Evolutionary conservation across 2,797 vertebrate species (phyloP), one percentile per base, ranked within the genome.

Genomic region (Labeo calbasu): DNA sequence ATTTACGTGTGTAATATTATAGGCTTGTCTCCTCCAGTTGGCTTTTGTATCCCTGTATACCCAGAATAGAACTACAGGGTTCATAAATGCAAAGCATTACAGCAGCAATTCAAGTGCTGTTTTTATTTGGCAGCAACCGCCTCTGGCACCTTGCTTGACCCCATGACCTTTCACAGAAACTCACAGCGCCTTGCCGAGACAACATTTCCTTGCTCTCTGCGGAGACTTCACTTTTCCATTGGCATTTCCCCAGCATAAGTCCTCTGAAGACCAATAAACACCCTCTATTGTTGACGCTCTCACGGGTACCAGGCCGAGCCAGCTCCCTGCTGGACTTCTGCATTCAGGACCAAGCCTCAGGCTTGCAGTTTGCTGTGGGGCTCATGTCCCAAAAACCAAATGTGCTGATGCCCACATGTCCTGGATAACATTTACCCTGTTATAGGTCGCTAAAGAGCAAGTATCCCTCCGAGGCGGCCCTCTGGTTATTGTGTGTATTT

Each of bases 381-480:
- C 79, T 71, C 69, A 65, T 15, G 51, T 87, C 80, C 80, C 87
- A 87, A 75, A 84, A 85, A 77, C 55, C 83, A 68, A 83, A 79
- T 90, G 88, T 85, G 89, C 90, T 89, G 88, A 88, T 89, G 71
- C 89, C 84, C 88, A 88, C 89, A 77, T 91, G 83, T 63, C 68
- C 69, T 63, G 77, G 92, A 90, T 93, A 94, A 93, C 93, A 94
- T 94, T 94, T 94, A 88, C 93, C 84, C 48, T 87, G 92, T 87
- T n/a, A 95, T 94, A 94, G 93, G 94, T 95, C 93, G 93, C 91
- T 92, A 93, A 95, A 94, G 93, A 95, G 94, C 95, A 94, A 93
- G 91, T 87, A 87, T 90, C 88, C 92, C 94, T 93, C 87, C 87
- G 85, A 92, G 92, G 25, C 51, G 51, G 55, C 72, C 77, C 79